Conservation (phyloP, 2,888 invertebrate species). For the Cynaeus angustus region DNA sequence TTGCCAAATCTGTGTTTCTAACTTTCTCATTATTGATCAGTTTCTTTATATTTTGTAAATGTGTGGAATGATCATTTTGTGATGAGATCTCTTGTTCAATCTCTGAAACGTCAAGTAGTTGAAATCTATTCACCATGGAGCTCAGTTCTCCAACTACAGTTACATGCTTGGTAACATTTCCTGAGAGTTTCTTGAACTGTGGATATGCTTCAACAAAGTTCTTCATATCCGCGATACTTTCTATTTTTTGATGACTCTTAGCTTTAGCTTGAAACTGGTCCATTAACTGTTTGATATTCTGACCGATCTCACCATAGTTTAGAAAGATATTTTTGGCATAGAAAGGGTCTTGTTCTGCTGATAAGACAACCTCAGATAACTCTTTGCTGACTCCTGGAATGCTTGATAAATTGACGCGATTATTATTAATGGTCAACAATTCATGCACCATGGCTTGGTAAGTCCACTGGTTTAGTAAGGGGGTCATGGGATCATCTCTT, state of each 20-base stretch:
- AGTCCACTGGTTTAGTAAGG: slow-evolving; percentile 97
- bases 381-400: slow-evolving; percentile 91
- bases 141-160: slow-evolving; percentile 97
- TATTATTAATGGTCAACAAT: slow-evolving; percentile 92
- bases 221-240: slow-evolving; percentile 99
- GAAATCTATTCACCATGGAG: slow-evolving; percentile 83
- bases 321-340: slow-evolving; percentile 95
- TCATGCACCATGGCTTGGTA: slow-evolving; percentile 99
- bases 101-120: slow-evolving; percentile 93
- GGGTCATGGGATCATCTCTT: slow-evolving; percentile 96
- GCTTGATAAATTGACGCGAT: slow-evolving; percentile 91
- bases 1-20: slow-evolving; percentile 86
- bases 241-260: slow-evolving; percentile 96
- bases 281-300: slow-evolving; percentile 96
- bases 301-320: slow-evolving; percentile 99
- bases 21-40: slow-evolving; percentile 82
- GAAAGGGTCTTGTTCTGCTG: slow-evolving; percentile 97
- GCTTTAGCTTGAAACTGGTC: slow-evolving; percentile 94
- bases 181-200: slow-evolving; percentile 96
- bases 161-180: slow-evolving; percentile 98
- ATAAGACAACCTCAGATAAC: slow-evolving; percentile 92
- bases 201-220: slow-evolving; percentile 98
- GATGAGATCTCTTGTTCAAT: slow-evolving; percentile 95
- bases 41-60: slow-evolving; percentile 84
- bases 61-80: slow-evolving; percentile 86